Evolutionary conservation across 2,113 vertebrate genomes (phyloP), one percentile per base, ranked within the genome.

Genomic region (Eptesicus fuscus): DNA sequence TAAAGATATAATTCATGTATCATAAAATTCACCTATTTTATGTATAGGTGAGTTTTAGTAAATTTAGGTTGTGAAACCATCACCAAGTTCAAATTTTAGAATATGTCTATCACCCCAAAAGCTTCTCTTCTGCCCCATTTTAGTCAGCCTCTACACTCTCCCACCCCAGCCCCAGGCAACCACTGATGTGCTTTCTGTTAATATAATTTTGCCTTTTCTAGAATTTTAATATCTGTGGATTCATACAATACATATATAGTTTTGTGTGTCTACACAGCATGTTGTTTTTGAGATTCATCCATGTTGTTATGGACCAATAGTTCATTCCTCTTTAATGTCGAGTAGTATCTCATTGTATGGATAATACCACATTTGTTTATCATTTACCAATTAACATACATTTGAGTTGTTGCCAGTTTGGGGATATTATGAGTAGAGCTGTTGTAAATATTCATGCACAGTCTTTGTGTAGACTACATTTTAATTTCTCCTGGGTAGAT

Each of bases 161-260:
- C 42, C 59, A 20, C 73, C 25, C 25, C 9, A 61, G 56, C 8
- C 5, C 35, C 12, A 71, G 59, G 53, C 47, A 44, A 7, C 53
- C 59, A 65, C 22, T 35, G 22, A 44, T 69, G 32, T 92, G 35
- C 37, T 83, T 69, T 80, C n/a, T 84, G 9, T 90, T 65, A 40
- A 20, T 82, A 14, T 47, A 82, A 67, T 91, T 93, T 71, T 93
- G 61, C 9, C 74, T 84, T 93, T 85, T 88, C 67, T 49, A 49
- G 49, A 63, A 76, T 84, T 70, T 88, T 40, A 76, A 2, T 56
- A 71, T 88, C 17, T 9, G 0, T 80, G 65, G 25, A 76, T 80
- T 93, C 61, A 51, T 40, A 40, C 1, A 25, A 0, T 49, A 3
- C 47, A 1, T 56, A 1, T 56, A 56, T 44, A 30, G 28, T 82